A percentile compares a stretch with the other conserved stretches of the same genome.
These are phyloP conservation scores for Cebidichthys violaceus DNA, from an alignment of 2,113 vertebrate genomes.

Conservation along the genomic window DNA sequence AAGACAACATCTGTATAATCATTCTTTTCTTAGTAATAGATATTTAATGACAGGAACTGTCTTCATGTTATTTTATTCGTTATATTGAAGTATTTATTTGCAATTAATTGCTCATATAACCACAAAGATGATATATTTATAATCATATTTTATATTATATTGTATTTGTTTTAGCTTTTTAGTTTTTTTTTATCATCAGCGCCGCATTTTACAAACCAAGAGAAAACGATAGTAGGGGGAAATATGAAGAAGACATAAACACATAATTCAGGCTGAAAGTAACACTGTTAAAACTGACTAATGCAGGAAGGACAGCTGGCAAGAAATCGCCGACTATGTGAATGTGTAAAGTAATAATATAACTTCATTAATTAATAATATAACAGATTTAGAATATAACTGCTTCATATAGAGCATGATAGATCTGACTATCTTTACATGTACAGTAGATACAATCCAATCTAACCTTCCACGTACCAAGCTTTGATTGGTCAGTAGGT, in stretches of 20 bases:
- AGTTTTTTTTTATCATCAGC: not conserved
- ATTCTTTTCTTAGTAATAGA: not conserved
- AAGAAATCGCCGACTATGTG: not conserved
- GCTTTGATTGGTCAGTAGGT: not conserved
- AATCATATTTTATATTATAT: not conserved
- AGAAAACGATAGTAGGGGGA: too few species aligned
- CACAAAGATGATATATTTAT: not conserved
- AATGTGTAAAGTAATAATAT: not conserved
- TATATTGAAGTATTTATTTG: not conserved
- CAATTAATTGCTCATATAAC: not conserved
- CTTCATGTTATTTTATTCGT: too few species aligned
- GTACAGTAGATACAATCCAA: not conserved
- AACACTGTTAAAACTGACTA: not conserved
- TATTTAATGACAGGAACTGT: too few species aligned
- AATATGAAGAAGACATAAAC: not conserved
- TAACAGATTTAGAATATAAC: not conserved
- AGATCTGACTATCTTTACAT: not conserved
- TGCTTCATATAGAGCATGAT: too few species aligned
- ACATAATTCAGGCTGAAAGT: not conserved
- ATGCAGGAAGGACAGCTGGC: not conserved
- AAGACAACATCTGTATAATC: not conserved
- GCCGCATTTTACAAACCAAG: too few species aligned
- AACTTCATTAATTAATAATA: too few species aligned
- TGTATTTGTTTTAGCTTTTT: not conserved
- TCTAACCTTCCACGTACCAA: not conserved